Conservation (phyloP, 1,140 invertebrate species). For the Heliconius congener region DNA sequence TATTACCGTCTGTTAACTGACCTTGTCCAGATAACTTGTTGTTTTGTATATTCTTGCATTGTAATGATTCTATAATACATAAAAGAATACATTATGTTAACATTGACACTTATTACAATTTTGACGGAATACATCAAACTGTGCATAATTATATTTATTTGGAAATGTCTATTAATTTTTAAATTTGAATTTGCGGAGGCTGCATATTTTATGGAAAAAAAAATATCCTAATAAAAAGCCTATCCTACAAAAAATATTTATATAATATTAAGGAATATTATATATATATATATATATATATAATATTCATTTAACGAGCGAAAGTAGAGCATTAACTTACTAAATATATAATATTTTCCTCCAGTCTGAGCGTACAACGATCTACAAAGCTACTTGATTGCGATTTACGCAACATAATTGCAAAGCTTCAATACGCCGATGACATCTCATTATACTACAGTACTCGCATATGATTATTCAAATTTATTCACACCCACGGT, state of each 20-base stretch:
- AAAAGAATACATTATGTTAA: neutral
- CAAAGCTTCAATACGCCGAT: conserved; percentile 1
- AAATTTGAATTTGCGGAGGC: neutral
- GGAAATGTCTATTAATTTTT: neutral
- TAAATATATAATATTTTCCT: neutral
- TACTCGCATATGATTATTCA: neutral
- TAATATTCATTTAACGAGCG: too few relatives aligned
- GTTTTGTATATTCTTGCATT: conserved; percentile 4
- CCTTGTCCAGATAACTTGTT: neutral
- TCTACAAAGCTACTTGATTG: conserved; percentile 1
- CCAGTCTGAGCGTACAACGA: neutral
- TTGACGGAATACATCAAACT: neutral
- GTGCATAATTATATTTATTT: too few relatives aligned
- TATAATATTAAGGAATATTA: too few relatives aligned
- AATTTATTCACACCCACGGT: conserved; percentile 5
- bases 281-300: too few relatives aligned
- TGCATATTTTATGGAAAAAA: neutral
- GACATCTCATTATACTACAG: neutral
- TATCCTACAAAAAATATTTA: too few relatives aligned
- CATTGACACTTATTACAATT: neutral
- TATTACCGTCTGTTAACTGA: neutral
- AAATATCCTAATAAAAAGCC: too few relatives aligned
- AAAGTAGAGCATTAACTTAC: neutral
- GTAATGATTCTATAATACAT: conserved; percentile 9
- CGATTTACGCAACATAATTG: conserved; percentile 11